Evolutionary conservation across 1,140 invertebrate species (phyloP), one percentile per base, ranked within the genome.

Genomic region (Bicyclus anynana): DNA sequence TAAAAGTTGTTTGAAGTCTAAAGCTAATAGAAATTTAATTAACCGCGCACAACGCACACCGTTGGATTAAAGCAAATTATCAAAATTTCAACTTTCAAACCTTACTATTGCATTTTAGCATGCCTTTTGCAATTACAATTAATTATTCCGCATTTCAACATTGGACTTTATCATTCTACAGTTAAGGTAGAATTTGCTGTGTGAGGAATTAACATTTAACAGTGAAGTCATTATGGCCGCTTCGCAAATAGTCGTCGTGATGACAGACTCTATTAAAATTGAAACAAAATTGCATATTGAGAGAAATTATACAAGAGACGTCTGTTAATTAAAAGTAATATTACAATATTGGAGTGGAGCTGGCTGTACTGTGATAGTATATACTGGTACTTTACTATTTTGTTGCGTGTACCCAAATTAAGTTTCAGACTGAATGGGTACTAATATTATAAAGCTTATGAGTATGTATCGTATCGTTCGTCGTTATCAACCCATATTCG

Each of bases 241-340:
- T 67, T 63, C 33, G 68, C 70, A 78, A 76, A 76, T 70, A 73
- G 59, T 59, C 54, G 67, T 59, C 58, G 63, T 72, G 74, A 75
- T 75, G 71, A 69, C 69, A 73, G 65, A 49, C 63, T 61, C 65
- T 76, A 69, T 78, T 75, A 78, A 75, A 74, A 75, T 72, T 72
- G 67, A 71, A 71, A 67, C 26, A 49, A 72, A 74, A 77, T 69
- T 72, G 59, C 69, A 62, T 59, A 61, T 66, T 64, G 57, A 37
- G 62, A 61, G 51, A 60, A 50, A 60, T 53, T 54, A 53, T 53
- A 54, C 21, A 49, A 49, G 46, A 35, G 7, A 7, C 14, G 37
- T 35, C 26, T 33, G 44, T 53, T 49, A 54, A 44, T 44, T 44
- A 44, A 44, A 44, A 44, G 14, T 44, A 0, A 44, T 23, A 13